phyloP scores from a whole-genome alignment of 2,113 vertebrate species.

The Furnarius figulus region DNA sequence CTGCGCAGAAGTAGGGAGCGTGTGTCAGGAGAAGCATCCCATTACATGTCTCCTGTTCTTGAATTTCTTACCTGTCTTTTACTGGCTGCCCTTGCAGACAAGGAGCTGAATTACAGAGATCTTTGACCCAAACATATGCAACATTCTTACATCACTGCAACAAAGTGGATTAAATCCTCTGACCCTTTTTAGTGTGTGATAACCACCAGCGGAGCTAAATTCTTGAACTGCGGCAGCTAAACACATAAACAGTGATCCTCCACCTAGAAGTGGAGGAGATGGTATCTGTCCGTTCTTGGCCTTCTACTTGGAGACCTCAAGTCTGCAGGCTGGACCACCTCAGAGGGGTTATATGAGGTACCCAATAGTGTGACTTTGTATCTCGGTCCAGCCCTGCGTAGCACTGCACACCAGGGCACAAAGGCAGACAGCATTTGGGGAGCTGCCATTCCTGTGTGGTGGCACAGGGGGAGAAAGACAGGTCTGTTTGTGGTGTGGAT shows the following conservation, averaged over 20 bases:
- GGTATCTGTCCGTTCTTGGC: conserved; percentile 29
- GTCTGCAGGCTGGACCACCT: conserved; percentile 53
- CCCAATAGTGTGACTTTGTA: conserved; percentile 41
- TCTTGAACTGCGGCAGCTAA: neutral
- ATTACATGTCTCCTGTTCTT: neutral
- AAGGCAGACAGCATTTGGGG: conserved; percentile 51
- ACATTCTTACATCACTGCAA: neutral
- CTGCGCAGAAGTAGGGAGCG: neutral
- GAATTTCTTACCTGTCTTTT: neutral
- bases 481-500: conserved; percentile 55
- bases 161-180: neutral
- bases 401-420: conserved; percentile 30
- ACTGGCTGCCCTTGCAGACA: neutral
- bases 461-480: conserved; percentile 50
- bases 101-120: neutral
- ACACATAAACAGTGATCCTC: neutral
- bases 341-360: conserved; percentile 47
- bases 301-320: neutral
- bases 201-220: neutral
- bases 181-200: neutral
- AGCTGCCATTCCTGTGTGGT: conserved; percentile 57
- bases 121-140: neutral
- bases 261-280: neutral
- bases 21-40: neutral
- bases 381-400: neutral